Conservation (phyloP, 1,140 invertebrate genomes). For the Brachionus asplanchnoidis region DNA sequence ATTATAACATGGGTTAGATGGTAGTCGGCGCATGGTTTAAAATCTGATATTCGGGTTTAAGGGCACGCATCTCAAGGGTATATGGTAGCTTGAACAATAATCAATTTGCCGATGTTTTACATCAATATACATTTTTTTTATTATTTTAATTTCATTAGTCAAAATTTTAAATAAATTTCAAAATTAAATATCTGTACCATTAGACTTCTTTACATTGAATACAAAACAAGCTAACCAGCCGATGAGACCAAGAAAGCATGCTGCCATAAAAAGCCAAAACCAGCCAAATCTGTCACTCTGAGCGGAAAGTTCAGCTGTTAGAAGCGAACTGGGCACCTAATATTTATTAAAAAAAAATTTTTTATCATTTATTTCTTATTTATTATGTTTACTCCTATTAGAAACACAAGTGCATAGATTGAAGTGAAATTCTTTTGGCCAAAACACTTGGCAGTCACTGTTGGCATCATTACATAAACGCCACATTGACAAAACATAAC, state of each 20-base stretch:
- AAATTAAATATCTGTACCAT: not conserved
- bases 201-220: slow-evolving; percentile 12
- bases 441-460: slow-evolving; percentile 27
- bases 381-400: slow-evolving; percentile 8
- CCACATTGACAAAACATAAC: slow-evolving; percentile 48
- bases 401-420: not conserved
- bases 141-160: too few species aligned
- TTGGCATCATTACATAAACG: slow-evolving; percentile 48
- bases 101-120: too few species aligned
- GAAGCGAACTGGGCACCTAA: not conserved
- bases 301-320: not conserved
- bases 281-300: not conserved
- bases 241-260: not conserved
- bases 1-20: too few species aligned
- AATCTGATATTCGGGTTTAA: too few species aligned
- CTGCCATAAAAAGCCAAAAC: slow-evolving; percentile 20
- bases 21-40: too few species aligned
- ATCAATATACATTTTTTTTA: too few species aligned
- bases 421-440: slow-evolving; percentile 38
- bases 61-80: too few species aligned
- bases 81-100: too few species aligned
- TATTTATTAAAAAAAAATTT: not conserved
- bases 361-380: not conserved
- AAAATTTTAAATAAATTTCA: too few species aligned
- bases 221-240: not conserved